These are phyloP conservation scores for Coelogynopora nodosa DNA, from an alignment of 2,888 invertebrate species.

Conservation along the genomic window DNA sequence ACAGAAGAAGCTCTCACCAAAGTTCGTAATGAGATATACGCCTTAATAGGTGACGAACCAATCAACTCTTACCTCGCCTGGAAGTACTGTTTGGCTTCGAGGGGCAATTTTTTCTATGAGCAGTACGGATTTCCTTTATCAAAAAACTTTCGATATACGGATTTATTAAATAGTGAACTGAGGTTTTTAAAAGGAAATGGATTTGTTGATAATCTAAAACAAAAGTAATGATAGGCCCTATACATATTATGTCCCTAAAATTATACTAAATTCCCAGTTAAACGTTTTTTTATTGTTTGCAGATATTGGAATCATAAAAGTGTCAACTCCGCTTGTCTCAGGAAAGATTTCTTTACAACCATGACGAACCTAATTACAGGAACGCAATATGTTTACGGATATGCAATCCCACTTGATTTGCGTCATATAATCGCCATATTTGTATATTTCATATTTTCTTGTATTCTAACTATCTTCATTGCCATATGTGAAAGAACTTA, in stretches of 20 bases:
- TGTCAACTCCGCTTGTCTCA: neutral
- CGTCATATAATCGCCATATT: neutral
- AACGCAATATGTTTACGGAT: no score
- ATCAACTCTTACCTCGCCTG: neutral
- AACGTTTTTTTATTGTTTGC: neutral
- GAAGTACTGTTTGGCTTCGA: neutral
- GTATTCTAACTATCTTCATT: neutral
- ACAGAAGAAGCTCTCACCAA: neutral
- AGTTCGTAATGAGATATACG: neutral
- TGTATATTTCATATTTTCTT: neutral
- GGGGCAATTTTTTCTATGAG: neutral
- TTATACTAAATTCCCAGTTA: neutral
- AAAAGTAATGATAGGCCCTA: neutral
- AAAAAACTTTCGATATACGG: neutral
- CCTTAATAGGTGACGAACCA: neutral
- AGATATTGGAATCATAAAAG: neutral
- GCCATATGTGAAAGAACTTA: neutral
- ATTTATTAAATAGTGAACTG: neutral
- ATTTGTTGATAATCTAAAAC: neutral
- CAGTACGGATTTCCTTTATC: neutral
- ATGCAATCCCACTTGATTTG: no score
- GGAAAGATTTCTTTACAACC: neutral
- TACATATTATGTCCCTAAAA: neutral
- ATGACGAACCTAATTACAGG: neutral
- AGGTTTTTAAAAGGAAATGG: neutral